phyloP scores from a whole-genome alignment of 1,140 invertebrate species.

The Tribolium castaneum region DNA sequence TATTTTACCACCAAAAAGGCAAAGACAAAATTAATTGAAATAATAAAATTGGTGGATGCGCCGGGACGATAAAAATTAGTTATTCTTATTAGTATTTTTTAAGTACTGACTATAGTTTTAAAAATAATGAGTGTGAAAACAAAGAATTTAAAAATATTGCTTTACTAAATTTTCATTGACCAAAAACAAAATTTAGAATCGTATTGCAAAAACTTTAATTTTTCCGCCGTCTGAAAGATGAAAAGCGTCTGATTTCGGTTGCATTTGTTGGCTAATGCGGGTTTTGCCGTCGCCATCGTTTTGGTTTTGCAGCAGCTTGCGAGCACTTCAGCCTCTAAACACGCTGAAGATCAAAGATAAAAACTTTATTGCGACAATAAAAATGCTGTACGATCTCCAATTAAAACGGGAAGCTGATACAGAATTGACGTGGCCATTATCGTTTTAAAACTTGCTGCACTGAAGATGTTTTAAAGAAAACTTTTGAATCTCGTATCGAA shows the following conservation, averaged over 20 bases:
- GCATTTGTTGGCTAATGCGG: not conserved
- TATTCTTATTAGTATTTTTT: too few species aligned
- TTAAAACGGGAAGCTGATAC: slow-evolving; percentile 29
- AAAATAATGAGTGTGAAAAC: too few species aligned
- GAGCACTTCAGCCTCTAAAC: not conserved
- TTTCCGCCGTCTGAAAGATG: not conserved
- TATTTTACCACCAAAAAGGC: too few species aligned
- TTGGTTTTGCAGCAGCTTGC: not conserved
- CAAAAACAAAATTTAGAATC: too few species aligned
- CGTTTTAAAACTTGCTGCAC: slow-evolving; percentile 25
- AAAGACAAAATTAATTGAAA: too few species aligned
- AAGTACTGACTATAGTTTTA: too few species aligned
- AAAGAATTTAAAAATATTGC: too few species aligned
- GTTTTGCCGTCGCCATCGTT: not conserved
- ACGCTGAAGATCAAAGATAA: not conserved
- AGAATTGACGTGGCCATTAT: slow-evolving; percentile 34
- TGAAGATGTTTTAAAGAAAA: slow-evolving; percentile 46
- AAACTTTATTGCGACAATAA: not conserved
- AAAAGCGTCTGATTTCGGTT: not conserved
- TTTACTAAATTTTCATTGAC: too few species aligned
- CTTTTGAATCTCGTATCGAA: slow-evolving; percentile 53
- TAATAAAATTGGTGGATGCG: too few species aligned
- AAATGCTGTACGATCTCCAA: slow-evolving; percentile 4
- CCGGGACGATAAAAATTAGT: too few species aligned
- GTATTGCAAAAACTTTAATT: not conserved